These are phyloP conservation scores for Yponomeuta malinellus DNA, from an alignment of 2,888 invertebrate genomes.

Conservation along the genomic window DNA sequence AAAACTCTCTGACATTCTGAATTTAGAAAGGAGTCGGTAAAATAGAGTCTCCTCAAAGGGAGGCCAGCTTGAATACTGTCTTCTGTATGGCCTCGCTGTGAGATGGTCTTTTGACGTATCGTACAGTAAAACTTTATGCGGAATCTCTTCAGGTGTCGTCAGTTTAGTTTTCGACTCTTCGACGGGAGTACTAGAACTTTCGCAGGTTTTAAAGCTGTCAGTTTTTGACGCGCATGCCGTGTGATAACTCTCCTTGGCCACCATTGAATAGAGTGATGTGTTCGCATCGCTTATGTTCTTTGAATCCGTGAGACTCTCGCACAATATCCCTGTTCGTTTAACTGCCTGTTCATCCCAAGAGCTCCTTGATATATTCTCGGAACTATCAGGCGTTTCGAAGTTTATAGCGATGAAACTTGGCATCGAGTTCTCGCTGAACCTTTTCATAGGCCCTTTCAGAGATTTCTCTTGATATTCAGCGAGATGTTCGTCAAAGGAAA, in stretches of 20 bases:
- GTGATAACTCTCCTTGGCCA: constrained; percentile 25
- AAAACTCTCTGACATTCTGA: constrained; percentile 65
- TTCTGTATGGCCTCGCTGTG: constrained; percentile 20
- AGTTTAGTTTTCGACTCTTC: constrained; percentile 18
- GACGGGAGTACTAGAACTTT: constrained; percentile 15
- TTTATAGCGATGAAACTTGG: constrained; percentile 51
- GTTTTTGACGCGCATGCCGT: constrained; percentile 30
- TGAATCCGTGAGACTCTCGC: constrained; percentile 21
- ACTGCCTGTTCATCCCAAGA: constrained; percentile 10
- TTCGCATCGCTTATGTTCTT: constrained; percentile 19
- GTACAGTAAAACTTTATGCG: constrained; percentile 37
- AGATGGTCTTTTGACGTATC: constrained; percentile 30
- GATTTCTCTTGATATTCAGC: constrained; percentile 24
- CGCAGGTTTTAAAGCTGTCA: constrained; percentile 33
- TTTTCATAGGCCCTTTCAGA: background rate
- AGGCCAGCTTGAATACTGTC: constrained; percentile 56
- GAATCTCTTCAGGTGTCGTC: constrained; percentile 17
- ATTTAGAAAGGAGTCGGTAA: constrained; percentile 57
- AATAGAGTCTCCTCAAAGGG: constrained; percentile 59
- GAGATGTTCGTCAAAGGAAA: constrained; percentile 53
- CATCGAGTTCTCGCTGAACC: background rate
- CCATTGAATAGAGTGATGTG: constrained; percentile 11
- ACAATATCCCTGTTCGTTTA: constrained; percentile 23
- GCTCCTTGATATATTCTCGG: background rate
- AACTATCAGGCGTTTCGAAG: constrained; percentile 19